These are phyloP conservation scores for Portunus trituberculatus DNA, from an alignment of 1,140 invertebrate genomes.

Conservation along the genomic window DNA sequence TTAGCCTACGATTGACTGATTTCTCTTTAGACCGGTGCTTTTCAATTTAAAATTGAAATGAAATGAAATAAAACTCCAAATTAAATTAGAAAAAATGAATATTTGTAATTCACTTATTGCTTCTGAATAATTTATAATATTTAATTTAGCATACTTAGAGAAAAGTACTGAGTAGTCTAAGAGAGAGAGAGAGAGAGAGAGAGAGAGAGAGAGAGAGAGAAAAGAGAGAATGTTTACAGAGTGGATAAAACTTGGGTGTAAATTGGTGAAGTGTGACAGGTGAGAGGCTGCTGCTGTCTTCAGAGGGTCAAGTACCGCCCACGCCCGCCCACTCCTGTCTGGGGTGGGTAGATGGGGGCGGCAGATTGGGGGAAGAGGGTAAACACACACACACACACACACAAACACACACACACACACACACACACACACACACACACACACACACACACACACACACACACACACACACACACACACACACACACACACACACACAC, in stretches of 20 bases:
- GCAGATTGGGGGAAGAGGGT: neutral
- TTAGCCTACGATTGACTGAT: no score
- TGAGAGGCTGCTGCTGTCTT: neutral
- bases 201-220: slow-evolving; percentile 41
- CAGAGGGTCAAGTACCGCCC: neutral
- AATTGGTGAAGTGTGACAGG: neutral
- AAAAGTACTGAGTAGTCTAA: neutral
- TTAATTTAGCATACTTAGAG: neutral
- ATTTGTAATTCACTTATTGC: no score
- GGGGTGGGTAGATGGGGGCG: neutral
- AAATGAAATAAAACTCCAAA: no score
- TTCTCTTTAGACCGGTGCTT: no score
- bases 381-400: neutral
- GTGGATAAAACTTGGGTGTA: neutral
- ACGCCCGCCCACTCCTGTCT: neutral
- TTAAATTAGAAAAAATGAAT: no score
- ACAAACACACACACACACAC: slow-evolving; percentile 1
- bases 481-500: neutral
- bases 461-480: slow-evolving; percentile 20
- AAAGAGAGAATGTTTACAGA: neutral
- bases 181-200: slow-evolving; percentile 38
- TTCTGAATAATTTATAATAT: no score
- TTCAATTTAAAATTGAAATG: no score
- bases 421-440: slow-evolving; percentile 1
- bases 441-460: slow-evolving; percentile 7